phyloP scores from a whole-genome alignment of 2,113 vertebrate species.

The Otocyon megalotis region DNA sequence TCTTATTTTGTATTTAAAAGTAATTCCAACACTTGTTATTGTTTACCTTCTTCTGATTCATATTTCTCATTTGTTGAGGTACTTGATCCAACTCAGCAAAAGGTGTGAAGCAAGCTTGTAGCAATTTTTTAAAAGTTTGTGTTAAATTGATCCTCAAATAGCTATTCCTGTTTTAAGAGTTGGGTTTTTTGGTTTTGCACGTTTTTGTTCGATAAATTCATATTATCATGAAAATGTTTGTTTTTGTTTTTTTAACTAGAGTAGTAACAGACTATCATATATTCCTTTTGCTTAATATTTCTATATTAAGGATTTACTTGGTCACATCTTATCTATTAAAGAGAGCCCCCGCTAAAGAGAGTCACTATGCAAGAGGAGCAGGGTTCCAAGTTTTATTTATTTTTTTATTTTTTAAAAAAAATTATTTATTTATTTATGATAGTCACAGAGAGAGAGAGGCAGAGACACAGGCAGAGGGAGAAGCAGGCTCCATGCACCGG shows the following conservation, averaged over 20 bases:
- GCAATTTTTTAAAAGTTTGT: background rate
- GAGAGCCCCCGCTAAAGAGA: background rate
- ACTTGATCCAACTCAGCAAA: background rate
- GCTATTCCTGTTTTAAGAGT: background rate
- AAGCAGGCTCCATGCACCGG: too few species aligned
- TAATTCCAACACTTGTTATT: background rate
- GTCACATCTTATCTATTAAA: background rate
- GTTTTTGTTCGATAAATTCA: background rate
- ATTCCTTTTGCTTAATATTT: constrained; percentile 27
- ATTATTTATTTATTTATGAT: too few species aligned
- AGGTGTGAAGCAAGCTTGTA: background rate
- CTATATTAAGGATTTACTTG: background rate
- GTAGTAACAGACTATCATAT: background rate
- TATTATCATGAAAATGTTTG: constrained; percentile 4
- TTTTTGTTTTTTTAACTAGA: constrained; percentile 40
- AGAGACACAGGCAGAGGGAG: too few species aligned
- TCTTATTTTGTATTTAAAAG: background rate
- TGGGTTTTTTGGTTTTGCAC: constrained; percentile 51
- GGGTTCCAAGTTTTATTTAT: background rate
- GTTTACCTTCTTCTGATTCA: background rate
- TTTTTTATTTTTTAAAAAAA: too few species aligned
- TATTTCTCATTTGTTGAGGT: background rate
- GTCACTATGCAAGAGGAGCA: background rate
- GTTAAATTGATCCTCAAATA: background rate
- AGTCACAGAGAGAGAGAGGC: too few species aligned